phyloP scores from a whole-genome alignment of 2,113 vertebrate genomes.

The Lamprotornis superbus region DNA sequence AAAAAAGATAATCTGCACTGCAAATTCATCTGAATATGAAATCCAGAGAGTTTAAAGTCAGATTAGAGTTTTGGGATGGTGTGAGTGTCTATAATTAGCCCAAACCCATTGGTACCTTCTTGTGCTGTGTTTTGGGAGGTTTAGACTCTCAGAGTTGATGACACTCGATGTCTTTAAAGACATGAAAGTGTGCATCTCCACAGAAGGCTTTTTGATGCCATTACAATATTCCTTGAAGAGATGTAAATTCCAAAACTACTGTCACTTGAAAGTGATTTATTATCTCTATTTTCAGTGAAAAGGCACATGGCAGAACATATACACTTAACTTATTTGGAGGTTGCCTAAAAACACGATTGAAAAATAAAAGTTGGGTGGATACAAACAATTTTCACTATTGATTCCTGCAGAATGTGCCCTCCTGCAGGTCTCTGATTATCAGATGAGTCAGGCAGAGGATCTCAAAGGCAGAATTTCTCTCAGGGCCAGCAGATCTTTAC shows the following conservation, averaged over 20 bases:
- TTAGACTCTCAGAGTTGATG: not conserved
- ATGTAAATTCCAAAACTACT: not conserved
- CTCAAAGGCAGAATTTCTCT: not conserved
- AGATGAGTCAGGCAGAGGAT: not conserved
- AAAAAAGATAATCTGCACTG: not conserved
- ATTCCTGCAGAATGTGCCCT: not conserved
- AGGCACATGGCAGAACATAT: not conserved
- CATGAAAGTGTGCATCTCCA: not conserved
- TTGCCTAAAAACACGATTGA: not conserved
- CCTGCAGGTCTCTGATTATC: not conserved
- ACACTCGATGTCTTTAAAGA: not conserved
- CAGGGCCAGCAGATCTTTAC: not conserved
- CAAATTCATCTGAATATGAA: not conserved
- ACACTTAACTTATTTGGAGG: not conserved
- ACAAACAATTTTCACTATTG: not conserved
- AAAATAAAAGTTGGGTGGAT: not conserved
- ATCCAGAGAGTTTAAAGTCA: not conserved
- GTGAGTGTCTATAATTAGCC: not conserved
- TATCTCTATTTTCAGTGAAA: not conserved
- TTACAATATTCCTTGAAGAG: not conserved
- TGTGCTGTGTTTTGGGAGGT: not conserved
- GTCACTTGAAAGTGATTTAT: constrained; percentile 1
- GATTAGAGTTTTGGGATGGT: not conserved
- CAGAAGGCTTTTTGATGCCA: not conserved
- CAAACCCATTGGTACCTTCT: not conserved